A percentile compares a stretch with the other conserved stretches of the same genome.
phyloP scores from a whole-genome alignment of 2,113 vertebrate genomes.

The Pavo muticus region DNA sequence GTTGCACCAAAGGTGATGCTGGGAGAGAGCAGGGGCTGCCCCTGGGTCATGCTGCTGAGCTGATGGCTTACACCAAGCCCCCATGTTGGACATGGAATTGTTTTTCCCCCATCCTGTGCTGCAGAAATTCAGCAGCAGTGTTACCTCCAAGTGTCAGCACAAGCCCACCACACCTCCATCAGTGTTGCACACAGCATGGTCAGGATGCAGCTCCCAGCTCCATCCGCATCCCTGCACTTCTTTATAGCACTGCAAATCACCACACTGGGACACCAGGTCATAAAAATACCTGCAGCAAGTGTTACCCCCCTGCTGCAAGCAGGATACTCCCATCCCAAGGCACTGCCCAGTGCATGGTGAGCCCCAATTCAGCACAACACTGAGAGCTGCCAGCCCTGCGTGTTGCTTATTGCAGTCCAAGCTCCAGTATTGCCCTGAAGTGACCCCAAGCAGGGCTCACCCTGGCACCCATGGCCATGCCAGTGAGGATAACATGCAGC shows the following conservation, averaged over 20 bases:
- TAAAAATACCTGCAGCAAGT: constrained; percentile 7
- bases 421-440: neutral
- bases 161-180: no score
- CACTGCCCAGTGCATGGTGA: neutral
- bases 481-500: neutral
- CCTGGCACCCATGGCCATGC: neutral
- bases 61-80: neutral
- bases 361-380: constrained; percentile 45
- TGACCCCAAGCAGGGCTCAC: neutral
- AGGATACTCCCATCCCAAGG: neutral
- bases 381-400: constrained; percentile 36
- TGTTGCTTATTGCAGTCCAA: neutral
- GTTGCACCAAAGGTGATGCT: neutral
- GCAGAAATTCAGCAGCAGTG: neutral
- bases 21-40: neutral
- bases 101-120: neutral
- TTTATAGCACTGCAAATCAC: neutral
- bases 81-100: neutral
- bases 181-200: neutral
- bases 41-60: neutral
- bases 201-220: neutral
- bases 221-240: neutral
- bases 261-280: neutral
- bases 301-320: neutral
- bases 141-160: neutral